phyloP scores from a whole-genome alignment of 2,113 vertebrate genomes.

The Toxotes chatareus region DNA sequence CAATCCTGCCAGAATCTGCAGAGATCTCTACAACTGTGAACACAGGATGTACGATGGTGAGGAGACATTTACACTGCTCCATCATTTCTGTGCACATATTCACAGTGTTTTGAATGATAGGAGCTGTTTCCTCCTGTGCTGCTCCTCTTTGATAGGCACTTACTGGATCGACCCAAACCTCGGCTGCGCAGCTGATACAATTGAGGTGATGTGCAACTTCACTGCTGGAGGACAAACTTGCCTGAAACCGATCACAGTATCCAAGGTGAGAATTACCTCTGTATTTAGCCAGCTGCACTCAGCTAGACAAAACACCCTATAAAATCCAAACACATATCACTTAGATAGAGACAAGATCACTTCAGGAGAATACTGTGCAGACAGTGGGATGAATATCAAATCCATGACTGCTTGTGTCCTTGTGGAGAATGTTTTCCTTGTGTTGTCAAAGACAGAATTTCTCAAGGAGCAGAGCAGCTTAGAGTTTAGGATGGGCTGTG shows the following conservation, averaged over 20 bases:
- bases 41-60: constrained; percentile 92
- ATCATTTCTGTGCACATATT: not conserved
- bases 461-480: not conserved
- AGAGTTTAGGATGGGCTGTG: constrained; percentile 8
- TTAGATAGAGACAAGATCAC: not conserved
- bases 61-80: constrained; percentile 17
- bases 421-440: not conserved
- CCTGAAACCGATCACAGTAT: constrained; percentile 90
- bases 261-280: constrained; percentile 87
- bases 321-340: constrained; percentile 13
- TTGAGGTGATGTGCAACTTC: constrained; percentile 96
- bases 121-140: not conserved
- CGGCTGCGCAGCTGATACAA: constrained; percentile 92
- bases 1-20: constrained; percentile 95
- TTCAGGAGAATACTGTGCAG: not conserved
- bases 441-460: constrained; percentile 15
- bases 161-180: constrained; percentile 99
- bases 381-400: constrained; percentile 9
- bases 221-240: constrained; percentile 95
- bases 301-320: not conserved
- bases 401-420: not conserved
- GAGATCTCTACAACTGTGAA: constrained; percentile 97
- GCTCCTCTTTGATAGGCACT: constrained; percentile 81
- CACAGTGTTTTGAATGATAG: not conserved
- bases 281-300: not conserved